Evolutionary conservation across 1,140 invertebrate species (phyloP).

Genomic region (Drosophila biarmipes): DNA sequence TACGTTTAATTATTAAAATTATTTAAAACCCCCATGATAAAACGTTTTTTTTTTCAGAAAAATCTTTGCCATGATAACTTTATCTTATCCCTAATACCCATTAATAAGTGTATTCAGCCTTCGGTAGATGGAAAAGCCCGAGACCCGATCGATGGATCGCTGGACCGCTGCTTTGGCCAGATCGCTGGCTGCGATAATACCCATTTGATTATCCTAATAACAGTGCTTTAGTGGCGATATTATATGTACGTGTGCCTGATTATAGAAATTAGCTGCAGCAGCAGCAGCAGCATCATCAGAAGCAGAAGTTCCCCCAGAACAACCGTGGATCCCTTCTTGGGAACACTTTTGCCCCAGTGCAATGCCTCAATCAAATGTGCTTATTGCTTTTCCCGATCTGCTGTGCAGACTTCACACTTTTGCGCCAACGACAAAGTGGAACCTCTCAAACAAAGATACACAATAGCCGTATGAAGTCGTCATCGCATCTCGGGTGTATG

Average conservation of each 20-base stretch:
- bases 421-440: constrained; percentile 49
- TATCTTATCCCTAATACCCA: not conserved
- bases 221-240: constrained; percentile 84
- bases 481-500: constrained; percentile 43
- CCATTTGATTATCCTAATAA: constrained; percentile 85
- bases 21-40: too few relatives aligned
- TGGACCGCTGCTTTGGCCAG: constrained; percentile 33
- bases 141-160: constrained; percentile 29
- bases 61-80: not conserved
- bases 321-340: not conserved
- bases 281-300: constrained; percentile 28
- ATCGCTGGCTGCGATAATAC: constrained; percentile 82
- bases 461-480: constrained; percentile 67
- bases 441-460: not conserved
- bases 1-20: not conserved
- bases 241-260: constrained; percentile 85
- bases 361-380: constrained; percentile 58
- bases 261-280: constrained; percentile 80
- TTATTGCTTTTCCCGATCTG: constrained; percentile 43
- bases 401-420: constrained; percentile 73
- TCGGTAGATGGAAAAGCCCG: not conserved
- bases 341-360: constrained; percentile 14
- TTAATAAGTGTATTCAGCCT: constrained; percentile 1
- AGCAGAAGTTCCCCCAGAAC: not conserved
- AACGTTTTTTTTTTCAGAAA: not conserved